These are phyloP conservation scores for Phrynocephalus guinanensis DNA, from an alignment of 2,797 vertebrate species.

Conservation along the genomic window DNA sequence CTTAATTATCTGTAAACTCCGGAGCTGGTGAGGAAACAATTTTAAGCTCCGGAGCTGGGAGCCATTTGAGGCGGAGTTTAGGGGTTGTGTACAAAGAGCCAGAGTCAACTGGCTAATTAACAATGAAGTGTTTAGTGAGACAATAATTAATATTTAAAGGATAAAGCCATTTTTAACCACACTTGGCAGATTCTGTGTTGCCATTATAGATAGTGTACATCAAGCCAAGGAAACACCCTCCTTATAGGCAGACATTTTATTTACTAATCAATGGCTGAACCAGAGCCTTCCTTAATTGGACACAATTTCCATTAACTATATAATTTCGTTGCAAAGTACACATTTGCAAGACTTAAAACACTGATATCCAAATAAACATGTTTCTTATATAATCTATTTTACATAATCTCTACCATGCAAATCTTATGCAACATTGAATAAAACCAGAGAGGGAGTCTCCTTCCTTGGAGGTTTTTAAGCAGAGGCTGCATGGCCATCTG, in stretches of 20 bases:
- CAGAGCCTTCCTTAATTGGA: background rate
- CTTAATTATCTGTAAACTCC: no score
- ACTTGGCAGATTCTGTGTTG: background rate
- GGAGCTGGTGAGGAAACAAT: no score
- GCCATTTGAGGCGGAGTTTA: no score
- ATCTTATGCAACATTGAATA: constrained; percentile 56
- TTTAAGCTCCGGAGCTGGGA: no score
- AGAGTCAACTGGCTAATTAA: background rate
- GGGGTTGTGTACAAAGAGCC: no score
- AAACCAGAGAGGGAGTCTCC: background rate
- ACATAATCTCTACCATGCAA: constrained; percentile 57
- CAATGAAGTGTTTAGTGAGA: background rate
- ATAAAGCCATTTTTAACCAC: constrained; percentile 4
- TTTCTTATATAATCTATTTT: constrained; percentile 69
- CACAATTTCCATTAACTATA: background rate
- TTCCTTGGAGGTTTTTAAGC: no score
- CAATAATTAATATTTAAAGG: background rate
- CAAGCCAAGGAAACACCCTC: background rate
- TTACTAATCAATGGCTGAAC: background rate
- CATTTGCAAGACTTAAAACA: background rate
- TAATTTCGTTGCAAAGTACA: background rate
- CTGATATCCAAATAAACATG: constrained; percentile 41
- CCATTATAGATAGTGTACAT: background rate
- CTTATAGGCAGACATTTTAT: background rate
- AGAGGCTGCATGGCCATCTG: no score